Base-by-base conservation (phyloP, 2,113 vertebrate genomes). In the Proterorhinus semilunaris region DNA sequence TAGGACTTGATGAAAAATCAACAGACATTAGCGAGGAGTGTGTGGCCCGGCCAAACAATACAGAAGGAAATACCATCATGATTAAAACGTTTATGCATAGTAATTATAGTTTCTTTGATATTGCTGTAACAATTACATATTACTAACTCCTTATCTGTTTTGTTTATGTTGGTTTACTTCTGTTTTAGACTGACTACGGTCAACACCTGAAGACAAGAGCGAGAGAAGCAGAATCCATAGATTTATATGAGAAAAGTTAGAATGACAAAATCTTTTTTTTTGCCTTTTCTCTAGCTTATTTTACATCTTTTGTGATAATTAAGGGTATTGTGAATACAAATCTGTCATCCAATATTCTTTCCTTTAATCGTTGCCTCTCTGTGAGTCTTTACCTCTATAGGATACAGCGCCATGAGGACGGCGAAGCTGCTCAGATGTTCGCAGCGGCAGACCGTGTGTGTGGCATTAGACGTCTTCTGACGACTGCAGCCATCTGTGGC, bases 401-500 rank as follows among this genome's bases (percentile, higher is more conserved):
- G 82, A 2, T 95, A 91, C 43, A 94, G 92, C 0, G 95, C 93
- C 95, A 96, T 93, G 15, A 97, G 92, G 0, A 97, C 84, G 0
- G 95, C 95, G 0, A 97, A 97, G 88, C 94, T 96, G 87, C 93
- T 96, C 64, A 97, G 87, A 81, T 96, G 95, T 1, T 8, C 10
- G 72, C 95, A 95, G n/a, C 10, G 52, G 74, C 95, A 96, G 21
- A 71, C 62, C 1, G 90, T 92, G 57, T 88, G 86, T 8, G 66
- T 66, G n/a, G 13, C 51, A 6, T 89, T 92, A 12, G 83, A 86
- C 27, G 27, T 3, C 13, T 43, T 1, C 9, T 69, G 16, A 52
- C 13, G 79, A 15, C 1, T 0, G 72, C 94, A 96, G 49, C 95
- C 95, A 0, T 68, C 36, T 9, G 71, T 86, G 47, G 92, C 91